A percentile compares a stretch with the other conserved stretches of the same genome.
These are phyloP conservation scores for Odontesthes bonariensis DNA, from an alignment of 2,113 vertebrate genomes.

Conservation along the genomic window DNA sequence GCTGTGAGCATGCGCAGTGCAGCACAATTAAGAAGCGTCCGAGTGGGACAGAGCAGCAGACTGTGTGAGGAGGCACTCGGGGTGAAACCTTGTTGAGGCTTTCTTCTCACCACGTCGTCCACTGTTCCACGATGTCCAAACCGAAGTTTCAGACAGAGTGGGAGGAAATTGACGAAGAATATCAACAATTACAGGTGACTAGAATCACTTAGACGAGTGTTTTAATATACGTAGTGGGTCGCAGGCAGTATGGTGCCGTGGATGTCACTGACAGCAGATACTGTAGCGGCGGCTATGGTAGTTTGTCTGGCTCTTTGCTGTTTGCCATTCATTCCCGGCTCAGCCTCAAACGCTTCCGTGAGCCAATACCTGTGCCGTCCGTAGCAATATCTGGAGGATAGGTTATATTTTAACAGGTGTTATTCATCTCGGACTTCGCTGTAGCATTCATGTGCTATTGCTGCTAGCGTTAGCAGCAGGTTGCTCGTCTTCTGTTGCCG, in stretches of 20 bases:
- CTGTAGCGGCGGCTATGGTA: slow-evolving; percentile 21
- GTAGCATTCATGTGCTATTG: neutral
- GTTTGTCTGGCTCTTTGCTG: slow-evolving; percentile 13
- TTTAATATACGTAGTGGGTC: no score
- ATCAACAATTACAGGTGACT: slow-evolving; percentile 91
- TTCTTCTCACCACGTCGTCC: slow-evolving; percentile 6
- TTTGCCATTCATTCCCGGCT: slow-evolving; percentile 55
- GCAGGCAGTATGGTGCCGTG: neutral
- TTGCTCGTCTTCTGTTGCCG: neutral
- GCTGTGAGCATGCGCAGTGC: slow-evolving; percentile 59
- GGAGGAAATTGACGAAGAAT: slow-evolving; percentile 90
- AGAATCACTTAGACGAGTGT: neutral
- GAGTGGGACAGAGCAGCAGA: slow-evolving; percentile 33
- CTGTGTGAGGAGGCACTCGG: slow-evolving; percentile 10
- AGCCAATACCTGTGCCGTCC: neutral
- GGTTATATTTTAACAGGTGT: neutral
- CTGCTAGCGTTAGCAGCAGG: slow-evolving; percentile 51
- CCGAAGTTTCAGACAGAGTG: slow-evolving; percentile 86
- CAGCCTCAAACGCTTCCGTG: neutral
- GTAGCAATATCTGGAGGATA: neutral
- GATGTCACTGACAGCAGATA: slow-evolving; percentile 23
- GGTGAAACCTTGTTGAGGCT: slow-evolving; percentile 7
- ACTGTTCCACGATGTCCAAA: slow-evolving; percentile 76
- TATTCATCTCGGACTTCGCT: neutral
- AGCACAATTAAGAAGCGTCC: slow-evolving; percentile 29